phyloP scores from a whole-genome alignment of 2,113 vertebrate genomes.

The Heterochromis multidens region DNA sequence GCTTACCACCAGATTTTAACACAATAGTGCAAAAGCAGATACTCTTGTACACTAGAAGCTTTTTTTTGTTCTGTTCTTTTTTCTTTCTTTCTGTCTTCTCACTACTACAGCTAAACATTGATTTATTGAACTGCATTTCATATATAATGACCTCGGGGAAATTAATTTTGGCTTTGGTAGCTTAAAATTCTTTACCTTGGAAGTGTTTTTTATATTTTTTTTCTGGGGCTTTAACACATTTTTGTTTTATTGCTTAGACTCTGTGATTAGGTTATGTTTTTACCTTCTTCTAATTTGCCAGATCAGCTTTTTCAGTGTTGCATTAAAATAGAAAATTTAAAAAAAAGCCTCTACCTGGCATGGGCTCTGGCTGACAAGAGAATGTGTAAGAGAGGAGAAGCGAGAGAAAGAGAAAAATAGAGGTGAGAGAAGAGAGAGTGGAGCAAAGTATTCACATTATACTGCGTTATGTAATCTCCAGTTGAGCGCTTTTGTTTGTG shows the following conservation, averaged over 20 bases:
- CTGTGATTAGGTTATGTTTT: neutral
- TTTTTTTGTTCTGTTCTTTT: neutral
- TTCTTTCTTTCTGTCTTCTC: neutral
- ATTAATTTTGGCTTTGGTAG: neutral
- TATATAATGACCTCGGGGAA: slow-evolving; percentile 19
- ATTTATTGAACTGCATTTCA: slow-evolving; percentile 26
- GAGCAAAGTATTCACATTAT: slow-evolving; percentile 26
- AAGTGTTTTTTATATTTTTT: neutral
- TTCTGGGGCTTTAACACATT: neutral
- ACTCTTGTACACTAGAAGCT: neutral
- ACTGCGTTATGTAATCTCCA: slow-evolving; percentile 46
- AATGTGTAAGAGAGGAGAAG: neutral
- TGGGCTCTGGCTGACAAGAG: neutral
- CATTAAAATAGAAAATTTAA: neutral
- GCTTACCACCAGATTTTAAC: neutral
- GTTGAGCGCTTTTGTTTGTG: slow-evolving; percentile 48
- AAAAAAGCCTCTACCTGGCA: neutral
- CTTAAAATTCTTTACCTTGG: neutral
- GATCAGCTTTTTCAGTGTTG: slow-evolving; percentile 2
- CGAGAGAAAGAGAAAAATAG: neutral
- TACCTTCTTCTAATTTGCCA: neutral
- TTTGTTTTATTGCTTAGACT: neutral
- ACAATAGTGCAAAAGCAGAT: neutral
- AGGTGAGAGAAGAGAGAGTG: slow-evolving; percentile 2
- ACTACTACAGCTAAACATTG: neutral